A percentile compares a stretch with the other conserved stretches of the same genome.
phyloP scores from a whole-genome alignment of 2,797 vertebrate genomes.

The Sebastes taczanowskii region DNA sequence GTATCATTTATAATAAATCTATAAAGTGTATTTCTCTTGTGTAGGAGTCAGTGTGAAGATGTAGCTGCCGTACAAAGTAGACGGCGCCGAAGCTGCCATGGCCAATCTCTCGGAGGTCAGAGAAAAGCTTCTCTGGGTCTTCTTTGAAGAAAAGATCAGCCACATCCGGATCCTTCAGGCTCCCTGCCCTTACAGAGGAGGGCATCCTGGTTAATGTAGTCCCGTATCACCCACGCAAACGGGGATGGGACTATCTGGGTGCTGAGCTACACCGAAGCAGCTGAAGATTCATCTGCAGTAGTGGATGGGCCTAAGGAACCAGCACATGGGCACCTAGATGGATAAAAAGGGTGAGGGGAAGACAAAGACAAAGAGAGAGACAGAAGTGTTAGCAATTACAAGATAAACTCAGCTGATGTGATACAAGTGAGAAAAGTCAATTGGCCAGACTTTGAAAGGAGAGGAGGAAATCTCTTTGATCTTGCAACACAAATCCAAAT shows the following conservation, averaged over 20 bases:
- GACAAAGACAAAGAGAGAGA: neutral
- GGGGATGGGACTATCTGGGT: constrained; percentile 90
- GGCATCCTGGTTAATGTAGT: constrained; percentile 90
- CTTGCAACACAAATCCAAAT: neutral
- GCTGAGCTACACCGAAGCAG: constrained; percentile 85
- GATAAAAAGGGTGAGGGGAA: neutral
- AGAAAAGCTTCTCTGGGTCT: constrained; percentile 98
- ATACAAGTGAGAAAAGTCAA: neutral
- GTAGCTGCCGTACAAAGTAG: constrained; percentile 91
- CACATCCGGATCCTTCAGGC: constrained; percentile 97
- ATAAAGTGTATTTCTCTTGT: neutral
- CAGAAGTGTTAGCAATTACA: constrained; percentile 2
- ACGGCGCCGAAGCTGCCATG: constrained; percentile 99
- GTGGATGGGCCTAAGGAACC: constrained; percentile 80
- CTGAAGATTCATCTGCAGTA: constrained; percentile 95
- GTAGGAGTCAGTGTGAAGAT: constrained; percentile 1
- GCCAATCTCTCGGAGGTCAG: constrained; percentile 97
- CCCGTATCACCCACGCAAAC: constrained; percentile 77
- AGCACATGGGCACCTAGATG: constrained; percentile 84
- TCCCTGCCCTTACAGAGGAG: constrained; percentile 96
- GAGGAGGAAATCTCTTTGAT: neutral
- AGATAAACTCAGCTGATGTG: neutral
- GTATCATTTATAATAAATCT: neutral
- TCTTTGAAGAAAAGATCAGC: constrained; percentile 99
- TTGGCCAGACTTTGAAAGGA: neutral